These are phyloP conservation scores for Mastigias papua DNA, from an alignment of 30 jellyfish, hydroid and myxozoan species.

Conservation along the genomic window DNA sequence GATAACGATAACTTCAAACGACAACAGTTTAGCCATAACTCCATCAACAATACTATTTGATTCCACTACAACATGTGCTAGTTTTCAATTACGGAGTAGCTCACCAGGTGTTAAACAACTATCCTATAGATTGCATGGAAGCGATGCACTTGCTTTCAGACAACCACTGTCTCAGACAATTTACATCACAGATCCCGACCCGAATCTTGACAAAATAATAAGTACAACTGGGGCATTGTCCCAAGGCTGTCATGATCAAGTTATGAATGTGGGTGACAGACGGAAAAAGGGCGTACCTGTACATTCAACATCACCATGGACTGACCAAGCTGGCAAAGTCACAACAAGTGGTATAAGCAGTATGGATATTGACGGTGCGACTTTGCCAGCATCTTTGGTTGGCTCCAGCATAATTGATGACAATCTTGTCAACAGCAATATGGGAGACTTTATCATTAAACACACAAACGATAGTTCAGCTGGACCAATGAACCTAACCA, in stretches of 20 bases:
- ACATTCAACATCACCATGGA: slow-evolving; percentile 60
- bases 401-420: slow-evolving; percentile 30
- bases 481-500: background rate
- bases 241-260: slow-evolving; percentile 28
- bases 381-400: slow-evolving; percentile 49
- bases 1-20: slow-evolving; percentile 14
- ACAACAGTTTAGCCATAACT: background rate
- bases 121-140: slow-evolving; percentile 22
- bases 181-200: slow-evolving; percentile 6
- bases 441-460: slow-evolving; percentile 12
- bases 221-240: slow-evolving; percentile 37
- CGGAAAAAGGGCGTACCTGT: background rate
- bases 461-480: background rate
- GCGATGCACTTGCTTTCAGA: slow-evolving; percentile 32
- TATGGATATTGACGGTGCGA: slow-evolving; percentile 49
- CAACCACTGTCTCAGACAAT: slow-evolving; percentile 21
- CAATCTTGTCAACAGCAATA: background rate
- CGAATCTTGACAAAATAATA: slow-evolving; percentile 1
- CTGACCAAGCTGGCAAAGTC: background rate
- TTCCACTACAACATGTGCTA: background rate
- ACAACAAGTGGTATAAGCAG: slow-evolving; percentile 46
- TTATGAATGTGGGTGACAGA: background rate
- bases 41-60: slow-evolving; percentile 52
- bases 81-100: background rate
- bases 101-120: slow-evolving; percentile 40